A percentile compares a stretch with the other conserved stretches of the same genome.
Conservation (phyloP, 2,797 vertebrate species). For the Huso huso region DNA sequence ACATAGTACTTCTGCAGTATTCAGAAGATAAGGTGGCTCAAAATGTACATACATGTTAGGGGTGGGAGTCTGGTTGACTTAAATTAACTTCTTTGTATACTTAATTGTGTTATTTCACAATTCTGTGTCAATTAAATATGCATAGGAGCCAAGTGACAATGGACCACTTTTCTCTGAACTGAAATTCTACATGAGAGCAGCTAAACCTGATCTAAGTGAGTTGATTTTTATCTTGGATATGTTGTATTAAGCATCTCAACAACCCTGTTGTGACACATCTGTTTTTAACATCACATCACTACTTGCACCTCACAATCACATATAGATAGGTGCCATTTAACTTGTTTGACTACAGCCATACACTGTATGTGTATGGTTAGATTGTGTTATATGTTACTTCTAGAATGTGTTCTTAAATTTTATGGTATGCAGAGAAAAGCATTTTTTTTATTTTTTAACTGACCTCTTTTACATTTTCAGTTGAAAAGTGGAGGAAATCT, state of each 20-base stretch:
- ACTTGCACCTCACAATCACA: too few species aligned
- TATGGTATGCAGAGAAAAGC: not conserved
- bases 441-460: not conserved
- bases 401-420: not conserved
- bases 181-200: slow-evolving; percentile 93
- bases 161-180: slow-evolving; percentile 93
- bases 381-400: too few species aligned
- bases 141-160: slow-evolving; percentile 88
- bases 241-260: too few species aligned
- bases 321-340: too few species aligned
- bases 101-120: slow-evolving; percentile 4
- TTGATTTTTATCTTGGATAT: not conserved
- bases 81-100: not conserved
- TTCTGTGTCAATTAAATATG: slow-evolving; percentile 12
- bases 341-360: too few species aligned
- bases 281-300: too few species aligned
- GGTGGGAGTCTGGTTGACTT: not conserved
- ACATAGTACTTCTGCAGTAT: too few species aligned
- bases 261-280: too few species aligned
- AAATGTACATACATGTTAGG: too few species aligned
- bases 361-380: too few species aligned
- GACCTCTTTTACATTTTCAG: slow-evolving; percentile 51
- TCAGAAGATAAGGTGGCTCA: too few species aligned
- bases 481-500: slow-evolving; percentile 81
- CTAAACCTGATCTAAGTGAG: slow-evolving; percentile 91